Evolutionary conservation across 2,113 vertebrate species (phyloP), one percentile per base, ranked within the genome.

Genomic region (Neomonachus schauinslandi): DNA sequence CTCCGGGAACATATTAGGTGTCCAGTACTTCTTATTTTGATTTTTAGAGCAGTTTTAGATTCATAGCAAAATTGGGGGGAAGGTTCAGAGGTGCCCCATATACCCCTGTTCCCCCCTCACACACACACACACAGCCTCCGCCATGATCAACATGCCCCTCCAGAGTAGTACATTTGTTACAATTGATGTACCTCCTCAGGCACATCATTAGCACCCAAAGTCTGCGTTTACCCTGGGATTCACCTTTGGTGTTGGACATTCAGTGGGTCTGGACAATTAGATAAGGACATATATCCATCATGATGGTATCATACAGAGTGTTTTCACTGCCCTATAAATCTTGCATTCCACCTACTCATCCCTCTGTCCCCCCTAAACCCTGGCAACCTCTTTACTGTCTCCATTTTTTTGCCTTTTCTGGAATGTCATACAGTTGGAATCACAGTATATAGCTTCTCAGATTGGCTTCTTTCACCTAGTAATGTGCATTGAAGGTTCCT

Each of bases 21-120:
- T 12, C 4, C 33, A 59, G 11, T 59, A 21, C 57, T 49, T 33
- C 49, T 79, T 18, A 53, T 53, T 79, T 79, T 79, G 61, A 13
- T 39, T 91, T 92, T 80, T 72, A 93, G 57, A 81, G 16, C 10
- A 89, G 42, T 84, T 96, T 97, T 76, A 91, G 42, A 42, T 82
- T 92, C 55, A 21, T 16, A 72, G 18, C 4, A 67, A 89, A 86
- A 76, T 31, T 90, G 77, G 92, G 5, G 5, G 33, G 67, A 49
- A 89, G 57, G 5, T 77, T 42, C 19, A 21, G 9, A 77, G 53
- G 93, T 39, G 33, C 55, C 46, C 76, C 7, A 46, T 49, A 28
- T 42, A 89, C 9, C 15, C 5, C 2, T 39, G 2, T 7, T 5
- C 26, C 24, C 11, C 33, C 7, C 55, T 12, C 22, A 3, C 31